phyloP scores from a whole-genome alignment of 2,113 vertebrate genomes.

The Charadrius vociferus region DNA sequence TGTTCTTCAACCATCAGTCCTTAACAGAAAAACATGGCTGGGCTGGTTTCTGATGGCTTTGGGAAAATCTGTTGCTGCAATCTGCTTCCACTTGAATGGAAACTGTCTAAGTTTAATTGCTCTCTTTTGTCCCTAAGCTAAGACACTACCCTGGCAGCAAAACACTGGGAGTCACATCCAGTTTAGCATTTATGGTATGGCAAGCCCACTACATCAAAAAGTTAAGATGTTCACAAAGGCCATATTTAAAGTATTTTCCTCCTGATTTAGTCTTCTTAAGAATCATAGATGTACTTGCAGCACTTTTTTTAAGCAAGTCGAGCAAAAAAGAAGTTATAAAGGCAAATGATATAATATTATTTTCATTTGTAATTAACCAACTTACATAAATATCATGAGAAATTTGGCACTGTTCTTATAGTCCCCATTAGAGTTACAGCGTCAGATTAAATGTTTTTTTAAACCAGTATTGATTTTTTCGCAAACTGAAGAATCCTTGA shows the following conservation, averaged over 20 bases:
- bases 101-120: not conserved
- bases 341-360: not conserved
- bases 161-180: not conserved
- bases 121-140: not conserved
- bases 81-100: not conserved
- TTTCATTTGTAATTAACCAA: not conserved
- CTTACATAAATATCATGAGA: not conserved
- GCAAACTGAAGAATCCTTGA: not conserved
- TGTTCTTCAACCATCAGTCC: not conserved
- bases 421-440: not conserved
- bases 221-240: not conserved
- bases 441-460: not conserved
- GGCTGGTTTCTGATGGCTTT: not conserved
- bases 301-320: not conserved
- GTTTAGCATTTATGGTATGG: not conserved
- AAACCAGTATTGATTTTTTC: not conserved
- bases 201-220: not conserved
- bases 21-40: not conserved
- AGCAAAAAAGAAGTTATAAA: not conserved
- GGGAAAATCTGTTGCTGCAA: not conserved
- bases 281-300: not conserved
- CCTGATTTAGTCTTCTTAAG: not conserved
- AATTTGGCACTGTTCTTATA: not conserved
- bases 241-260: not conserved
- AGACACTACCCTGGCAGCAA: not conserved